Conservation (phyloP, 2,113 vertebrate species). For the Vanacampus margaritifer region DNA sequence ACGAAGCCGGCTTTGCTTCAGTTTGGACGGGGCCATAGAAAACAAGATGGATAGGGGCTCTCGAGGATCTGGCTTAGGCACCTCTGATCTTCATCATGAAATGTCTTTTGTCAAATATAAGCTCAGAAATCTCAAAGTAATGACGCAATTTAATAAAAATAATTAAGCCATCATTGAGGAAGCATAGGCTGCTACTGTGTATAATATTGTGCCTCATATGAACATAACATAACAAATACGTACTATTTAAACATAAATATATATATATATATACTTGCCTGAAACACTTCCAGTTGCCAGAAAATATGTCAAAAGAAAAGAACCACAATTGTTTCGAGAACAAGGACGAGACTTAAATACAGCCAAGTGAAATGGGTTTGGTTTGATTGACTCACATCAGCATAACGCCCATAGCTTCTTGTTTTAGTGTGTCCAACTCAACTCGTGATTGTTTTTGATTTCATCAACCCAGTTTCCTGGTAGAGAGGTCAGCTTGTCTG, state of each 20-base stretch:
- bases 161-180: neutral
- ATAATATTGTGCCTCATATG: neutral
- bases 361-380: neutral
- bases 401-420: constrained; percentile 3
- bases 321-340: accelerated
- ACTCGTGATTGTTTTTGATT: constrained; percentile 8
- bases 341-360: constrained; percentile 8
- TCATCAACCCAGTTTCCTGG: constrained; percentile 10
- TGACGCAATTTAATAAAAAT: neutral
- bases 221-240: neutral
- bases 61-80: too few relatives aligned
- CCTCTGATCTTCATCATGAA: too few relatives aligned
- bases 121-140: neutral
- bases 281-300: constrained; percentile 12
- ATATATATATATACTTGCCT: constrained; percentile 24
- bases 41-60: too few relatives aligned
- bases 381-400: constrained; percentile 8
- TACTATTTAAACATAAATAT: neutral
- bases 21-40: too few relatives aligned
- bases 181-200: neutral
- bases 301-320: neutral
- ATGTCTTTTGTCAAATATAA: neutral
- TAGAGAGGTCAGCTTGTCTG: neutral
- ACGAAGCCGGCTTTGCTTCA: too few relatives aligned
- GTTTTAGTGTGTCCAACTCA: neutral